Percentiles rank a stretch among this genome's conserved stretches.
Evolutionary conservation across 64 coral and sea anemone species (phyloP).

Genomic region (Porites lutea): DNA sequence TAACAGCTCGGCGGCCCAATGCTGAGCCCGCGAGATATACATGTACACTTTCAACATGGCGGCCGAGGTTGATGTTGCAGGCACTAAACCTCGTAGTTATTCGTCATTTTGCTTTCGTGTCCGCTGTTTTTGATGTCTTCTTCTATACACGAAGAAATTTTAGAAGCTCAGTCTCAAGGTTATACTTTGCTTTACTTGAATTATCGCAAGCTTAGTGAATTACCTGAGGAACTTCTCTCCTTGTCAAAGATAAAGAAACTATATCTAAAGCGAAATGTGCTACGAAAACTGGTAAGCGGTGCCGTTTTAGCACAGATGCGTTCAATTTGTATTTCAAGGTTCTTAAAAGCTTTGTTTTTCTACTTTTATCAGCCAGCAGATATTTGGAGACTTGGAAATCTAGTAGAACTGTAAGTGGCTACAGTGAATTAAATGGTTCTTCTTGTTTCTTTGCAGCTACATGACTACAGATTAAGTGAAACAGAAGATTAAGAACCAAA

Average conservation of each 20-base stretch:
- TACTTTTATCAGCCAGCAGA: slow-evolving; percentile 47
- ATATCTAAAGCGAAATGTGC: slow-evolving; percentile 86
- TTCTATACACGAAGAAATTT: slow-evolving; percentile 41
- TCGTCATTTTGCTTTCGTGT: background rate
- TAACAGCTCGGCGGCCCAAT: no score
- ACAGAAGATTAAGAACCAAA: no score
- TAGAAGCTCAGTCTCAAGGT: slow-evolving; percentile 47
- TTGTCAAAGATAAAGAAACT: slow-evolving; percentile 74
- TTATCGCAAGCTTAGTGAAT: slow-evolving; percentile 81
- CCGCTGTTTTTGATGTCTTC: background rate
- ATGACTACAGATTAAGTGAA: no score
- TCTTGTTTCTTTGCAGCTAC: no score
- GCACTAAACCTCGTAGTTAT: background rate
- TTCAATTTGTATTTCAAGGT: background rate
- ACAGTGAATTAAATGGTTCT: no score
- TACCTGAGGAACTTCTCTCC: slow-evolving; percentile 66
- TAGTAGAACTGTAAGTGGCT: slow-evolving; percentile 34
- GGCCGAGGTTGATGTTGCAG: background rate
- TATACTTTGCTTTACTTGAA: slow-evolving; percentile 85
- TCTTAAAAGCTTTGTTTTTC: background rate
- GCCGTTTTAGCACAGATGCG: background rate
- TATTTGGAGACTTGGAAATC: slow-evolving; percentile 55
- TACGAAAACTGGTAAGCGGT: slow-evolving; percentile 70
- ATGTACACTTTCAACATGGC: background rate
- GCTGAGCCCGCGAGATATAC: background rate